A percentile compares a stretch with the other conserved stretches of the same genome.
Conservation (phyloP, 2,113 vertebrate genomes). For the Platichthys stellatus region DNA sequence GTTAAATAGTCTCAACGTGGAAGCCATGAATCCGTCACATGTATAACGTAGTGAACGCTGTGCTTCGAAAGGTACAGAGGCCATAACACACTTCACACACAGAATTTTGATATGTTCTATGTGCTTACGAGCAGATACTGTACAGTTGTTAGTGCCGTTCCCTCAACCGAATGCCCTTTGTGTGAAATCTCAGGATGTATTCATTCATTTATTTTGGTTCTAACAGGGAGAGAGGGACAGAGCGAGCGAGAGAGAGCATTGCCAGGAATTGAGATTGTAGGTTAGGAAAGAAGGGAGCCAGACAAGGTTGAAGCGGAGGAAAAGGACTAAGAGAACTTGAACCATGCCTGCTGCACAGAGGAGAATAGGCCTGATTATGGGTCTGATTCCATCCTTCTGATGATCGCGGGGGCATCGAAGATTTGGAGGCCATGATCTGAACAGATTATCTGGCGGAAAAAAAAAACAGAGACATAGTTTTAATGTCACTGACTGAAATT, state of each 20-base stretch:
- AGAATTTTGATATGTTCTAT: constrained; percentile 45
- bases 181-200: constrained; percentile 75
- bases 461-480: too few relatives aligned
- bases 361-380: not conserved
- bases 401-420: too few relatives aligned
- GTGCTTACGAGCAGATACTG: constrained; percentile 55
- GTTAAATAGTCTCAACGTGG: constrained; percentile 55
- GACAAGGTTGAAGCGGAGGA: constrained; percentile 13
- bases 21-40: constrained; percentile 56
- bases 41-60: constrained; percentile 51
- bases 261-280: constrained; percentile 28
- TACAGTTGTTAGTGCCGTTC: constrained; percentile 38
- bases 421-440: too few relatives aligned
- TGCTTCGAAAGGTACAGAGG: constrained; percentile 52
- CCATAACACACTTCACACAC: constrained; percentile 61
- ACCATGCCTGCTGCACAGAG: not conserved
- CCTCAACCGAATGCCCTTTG: constrained; percentile 50
- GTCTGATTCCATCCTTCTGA: not conserved
- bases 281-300: constrained; percentile 37
- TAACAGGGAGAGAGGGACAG: constrained; percentile 45
- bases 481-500: too few relatives aligned
- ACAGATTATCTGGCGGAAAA: too few relatives aligned
- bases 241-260: constrained; percentile 19
- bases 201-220: constrained; percentile 22
- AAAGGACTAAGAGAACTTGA: not conserved